phyloP scores from a whole-genome alignment of 2,888 invertebrate species.

The Celastrina argiolus region DNA sequence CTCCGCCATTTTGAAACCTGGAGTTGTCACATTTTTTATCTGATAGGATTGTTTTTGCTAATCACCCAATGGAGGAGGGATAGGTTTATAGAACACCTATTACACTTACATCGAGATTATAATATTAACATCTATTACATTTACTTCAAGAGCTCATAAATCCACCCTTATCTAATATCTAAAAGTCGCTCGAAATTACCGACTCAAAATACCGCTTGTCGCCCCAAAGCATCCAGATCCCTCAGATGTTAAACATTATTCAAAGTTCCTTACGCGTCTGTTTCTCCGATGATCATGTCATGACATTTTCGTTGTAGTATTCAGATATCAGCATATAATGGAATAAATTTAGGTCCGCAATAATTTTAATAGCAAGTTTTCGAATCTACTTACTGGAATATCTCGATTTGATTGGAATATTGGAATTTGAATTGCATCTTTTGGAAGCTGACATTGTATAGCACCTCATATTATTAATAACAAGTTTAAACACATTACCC shows the following conservation, averaged over 20 bases:
- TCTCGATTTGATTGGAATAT: not conserved
- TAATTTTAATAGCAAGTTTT: not conserved
- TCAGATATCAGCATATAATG: too few species aligned
- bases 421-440: not conserved
- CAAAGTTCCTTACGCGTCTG: not conserved
- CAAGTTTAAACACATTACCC: not conserved
- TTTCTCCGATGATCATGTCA: not conserved
- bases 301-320: not conserved
- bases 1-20: not conserved
- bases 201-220: not conserved
- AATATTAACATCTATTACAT: slow-evolving; percentile 7
- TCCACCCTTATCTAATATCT: not conserved
- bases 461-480: not conserved
- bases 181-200: not conserved
- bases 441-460: not conserved
- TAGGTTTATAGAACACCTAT: not conserved
- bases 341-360: not conserved
- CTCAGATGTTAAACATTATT: not conserved
- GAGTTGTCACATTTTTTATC: not conserved
- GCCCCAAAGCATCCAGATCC: not conserved
- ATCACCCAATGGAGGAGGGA: slow-evolving; percentile 1
- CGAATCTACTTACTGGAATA: too few species aligned
- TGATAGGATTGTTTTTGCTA: not conserved
- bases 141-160: not conserved
- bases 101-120: slow-evolving; percentile 8